Evolutionary conservation across 2,797 vertebrate genomes (phyloP).

Genomic region (Linurgus olivaceus): DNA sequence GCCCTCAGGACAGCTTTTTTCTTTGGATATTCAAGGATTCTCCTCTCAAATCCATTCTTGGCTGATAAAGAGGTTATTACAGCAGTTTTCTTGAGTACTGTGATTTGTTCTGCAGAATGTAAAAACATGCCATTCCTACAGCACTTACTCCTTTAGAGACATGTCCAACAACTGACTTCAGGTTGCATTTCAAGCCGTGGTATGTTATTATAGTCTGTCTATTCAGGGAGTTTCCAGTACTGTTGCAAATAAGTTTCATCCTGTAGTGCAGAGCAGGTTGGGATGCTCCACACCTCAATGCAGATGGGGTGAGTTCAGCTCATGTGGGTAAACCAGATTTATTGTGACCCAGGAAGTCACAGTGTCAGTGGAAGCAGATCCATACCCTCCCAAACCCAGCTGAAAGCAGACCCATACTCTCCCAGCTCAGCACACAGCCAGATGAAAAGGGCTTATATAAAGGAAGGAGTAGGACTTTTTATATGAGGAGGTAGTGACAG

Average conservation of each 20-base stretch:
- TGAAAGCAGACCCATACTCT: neutral
- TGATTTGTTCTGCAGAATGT: neutral
- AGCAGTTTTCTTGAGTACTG: neutral
- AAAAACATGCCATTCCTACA: neutral
- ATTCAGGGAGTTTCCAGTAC: neutral
- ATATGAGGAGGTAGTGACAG: neutral
- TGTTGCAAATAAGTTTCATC: neutral
- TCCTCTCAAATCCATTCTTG: neutral
- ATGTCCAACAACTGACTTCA: neutral
- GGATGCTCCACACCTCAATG: neutral
- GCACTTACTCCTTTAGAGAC: neutral
- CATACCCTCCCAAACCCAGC: neutral
- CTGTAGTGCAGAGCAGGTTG: neutral
- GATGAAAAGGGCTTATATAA: neutral
- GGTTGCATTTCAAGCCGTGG: neutral
- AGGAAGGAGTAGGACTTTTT: neutral
- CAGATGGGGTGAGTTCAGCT: neutral
- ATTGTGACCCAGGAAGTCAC: neutral
- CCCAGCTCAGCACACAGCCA: neutral
- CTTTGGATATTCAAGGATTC: neutral
- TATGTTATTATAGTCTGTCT: neutral
- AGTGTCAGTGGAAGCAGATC: neutral
- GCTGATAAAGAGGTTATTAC: neutral
- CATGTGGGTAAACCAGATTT: neutral
- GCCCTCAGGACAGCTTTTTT: neutral